Evolutionary conservation across 2,888 invertebrate species (phyloP), one percentile per base, ranked within the genome.

Genomic region (Orthosia gracilis): DNA sequence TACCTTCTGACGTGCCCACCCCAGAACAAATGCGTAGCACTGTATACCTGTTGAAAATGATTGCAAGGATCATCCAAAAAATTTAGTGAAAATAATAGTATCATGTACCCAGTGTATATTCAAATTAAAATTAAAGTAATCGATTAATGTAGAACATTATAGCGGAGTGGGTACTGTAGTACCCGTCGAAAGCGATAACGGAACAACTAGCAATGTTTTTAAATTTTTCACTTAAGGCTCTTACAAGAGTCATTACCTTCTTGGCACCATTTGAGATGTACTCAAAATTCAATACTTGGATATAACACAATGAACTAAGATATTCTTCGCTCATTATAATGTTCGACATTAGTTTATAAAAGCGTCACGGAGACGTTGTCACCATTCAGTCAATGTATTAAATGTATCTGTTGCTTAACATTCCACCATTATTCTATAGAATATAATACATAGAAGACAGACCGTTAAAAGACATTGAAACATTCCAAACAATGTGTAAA

Each of bases 401-500:
- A 70, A 87, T 89, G 85, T 86, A 74, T 83, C 76, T 82, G 64
- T 86, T 87, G 88, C 86, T 89, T 88, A 89, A 93, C 93, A 94
- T 94, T 94, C 94, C 94, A 89, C 72, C 78, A 88, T 86, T 87
- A 90, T 92, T 89, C 88, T 88, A 90, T 87, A 88, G 85, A 85
- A 85, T 87, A 89, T 78, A 89, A 90, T 84, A 82, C 62, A 76
- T 85, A 89, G 69, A 83, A 78, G 58, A 78, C 80, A 78, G 69
- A 79, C 74, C 66, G 73, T 73, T 79, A 80, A 91, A 93, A 92
- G 90, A 93, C 90, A 92, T 89, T 89, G 76, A 90, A 80, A 94
- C 96, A 95, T 96, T 96, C 96, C 96, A 94, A 90, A 92, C 88
- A 88, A 87, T 90, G 86, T 91, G 87, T 92, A 89, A 90, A 90